These are phyloP conservation scores for Lasaia peninsularis DNA, from an alignment of 1,140 invertebrate species.

Conservation along the genomic window DNA sequence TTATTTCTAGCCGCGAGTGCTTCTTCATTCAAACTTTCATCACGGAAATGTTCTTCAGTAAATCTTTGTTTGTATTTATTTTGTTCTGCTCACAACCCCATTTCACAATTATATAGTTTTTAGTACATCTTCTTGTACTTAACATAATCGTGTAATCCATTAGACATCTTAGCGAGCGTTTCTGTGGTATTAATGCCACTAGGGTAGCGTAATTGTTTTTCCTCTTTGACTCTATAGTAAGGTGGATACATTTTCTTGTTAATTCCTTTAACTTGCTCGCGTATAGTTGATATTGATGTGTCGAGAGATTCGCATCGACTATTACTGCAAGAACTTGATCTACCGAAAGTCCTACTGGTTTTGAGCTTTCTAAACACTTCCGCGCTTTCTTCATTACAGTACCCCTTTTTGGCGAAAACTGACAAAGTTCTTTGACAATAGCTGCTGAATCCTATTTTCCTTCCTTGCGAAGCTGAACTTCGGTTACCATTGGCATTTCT, in stretches of 20 bases:
- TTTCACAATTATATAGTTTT: too few species aligned
- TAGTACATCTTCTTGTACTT: too few species aligned
- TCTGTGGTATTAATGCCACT: too few species aligned
- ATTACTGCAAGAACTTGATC: background rate
- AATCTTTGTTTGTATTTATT: too few species aligned
- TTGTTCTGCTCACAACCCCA: too few species aligned
- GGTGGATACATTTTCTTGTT: background rate
- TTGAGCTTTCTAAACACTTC: background rate
- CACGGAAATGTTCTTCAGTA: too few species aligned
- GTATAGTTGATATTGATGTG: background rate
- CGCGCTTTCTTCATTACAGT: constrained; percentile 6
- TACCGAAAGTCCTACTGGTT: background rate
- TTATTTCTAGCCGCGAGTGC: too few species aligned
- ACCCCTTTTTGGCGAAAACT: constrained; percentile 2
- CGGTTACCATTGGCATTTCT: constrained; percentile 8
- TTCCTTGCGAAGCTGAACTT: constrained; percentile 8
- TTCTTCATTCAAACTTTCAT: too few species aligned
- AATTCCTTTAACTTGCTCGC: background rate
- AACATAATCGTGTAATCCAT: too few species aligned
- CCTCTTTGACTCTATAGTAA: too few species aligned
- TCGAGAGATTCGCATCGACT: background rate
- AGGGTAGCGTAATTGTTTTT: too few species aligned
- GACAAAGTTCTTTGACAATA: constrained; percentile 1
- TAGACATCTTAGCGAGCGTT: too few species aligned
- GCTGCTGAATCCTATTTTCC: background rate